These are phyloP conservation scores for Alitta virens DNA, from an alignment of 2,888 invertebrate genomes.

Conservation along the genomic window DNA sequence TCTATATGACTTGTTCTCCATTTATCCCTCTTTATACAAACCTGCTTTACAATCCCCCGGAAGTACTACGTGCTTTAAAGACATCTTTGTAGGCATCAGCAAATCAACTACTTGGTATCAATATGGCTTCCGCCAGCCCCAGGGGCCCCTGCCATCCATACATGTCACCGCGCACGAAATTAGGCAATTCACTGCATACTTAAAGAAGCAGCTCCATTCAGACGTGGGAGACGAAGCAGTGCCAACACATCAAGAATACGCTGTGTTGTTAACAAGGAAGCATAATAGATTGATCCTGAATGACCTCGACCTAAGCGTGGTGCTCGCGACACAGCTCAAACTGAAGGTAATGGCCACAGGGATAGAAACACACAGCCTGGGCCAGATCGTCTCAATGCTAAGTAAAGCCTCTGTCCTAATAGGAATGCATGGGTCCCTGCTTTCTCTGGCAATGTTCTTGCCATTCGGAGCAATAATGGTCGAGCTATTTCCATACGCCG, in stretches of 20 bases:
- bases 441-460: constrained; percentile 57
- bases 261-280: constrained; percentile 51
- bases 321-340: constrained; percentile 34
- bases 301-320: constrained; percentile 53
- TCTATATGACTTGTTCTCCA: constrained; percentile 54
- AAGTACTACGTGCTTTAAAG: constrained; percentile 53
- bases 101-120: constrained; percentile 59
- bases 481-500: constrained; percentile 61
- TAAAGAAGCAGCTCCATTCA: constrained; percentile 9
- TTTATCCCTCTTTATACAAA: constrained; percentile 33
- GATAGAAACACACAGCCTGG: constrained; percentile 40
- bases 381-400: constrained; percentile 43
- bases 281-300: constrained; percentile 58
- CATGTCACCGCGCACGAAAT: constrained; percentile 32
- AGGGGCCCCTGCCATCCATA: constrained; percentile 50
- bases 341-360: constrained; percentile 42
- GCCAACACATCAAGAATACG: constrained; percentile 22
- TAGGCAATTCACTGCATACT: constrained; percentile 17
- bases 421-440: constrained; percentile 59
- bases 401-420: constrained; percentile 45
- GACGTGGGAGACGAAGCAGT: constrained; percentile 1
- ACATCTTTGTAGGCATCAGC: constrained; percentile 54
- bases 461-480: constrained; percentile 52
- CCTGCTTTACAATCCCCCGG: constrained; percentile 25
- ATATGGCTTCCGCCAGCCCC: constrained; percentile 59